Conservation (phyloP, 2,888 invertebrate species). For the Idaea straminata region DNA sequence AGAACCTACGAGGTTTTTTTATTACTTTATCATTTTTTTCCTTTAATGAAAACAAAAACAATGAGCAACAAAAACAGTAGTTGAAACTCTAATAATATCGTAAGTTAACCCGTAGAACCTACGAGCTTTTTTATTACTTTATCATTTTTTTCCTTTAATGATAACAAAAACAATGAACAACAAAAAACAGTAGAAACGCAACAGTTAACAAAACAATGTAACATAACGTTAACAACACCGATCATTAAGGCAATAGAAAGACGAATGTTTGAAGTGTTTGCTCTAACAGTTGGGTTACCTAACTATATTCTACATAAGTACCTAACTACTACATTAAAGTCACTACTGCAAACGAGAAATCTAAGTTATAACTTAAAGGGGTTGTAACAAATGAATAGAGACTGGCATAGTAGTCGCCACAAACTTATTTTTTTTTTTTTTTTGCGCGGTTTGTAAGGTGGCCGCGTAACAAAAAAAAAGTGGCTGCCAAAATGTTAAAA, state of each 20-base stretch:
- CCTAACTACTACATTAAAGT: neutral
- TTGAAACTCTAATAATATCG: too few species aligned
- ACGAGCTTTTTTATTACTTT: neutral
- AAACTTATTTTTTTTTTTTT: too few species aligned
- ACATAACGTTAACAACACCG: constrained; percentile 62
- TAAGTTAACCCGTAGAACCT: neutral
- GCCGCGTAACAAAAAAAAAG: too few species aligned
- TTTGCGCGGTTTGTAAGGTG: too few species aligned
- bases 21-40: too few species aligned
- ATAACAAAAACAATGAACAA: constrained; percentile 34
- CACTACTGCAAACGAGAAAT: neutral
- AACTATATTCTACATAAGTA: neutral
- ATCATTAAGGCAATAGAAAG: constrained; percentile 68
- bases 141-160: neutral
- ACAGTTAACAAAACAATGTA: constrained; percentile 43
- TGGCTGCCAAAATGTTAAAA: too few species aligned
- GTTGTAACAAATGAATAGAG: too few species aligned
- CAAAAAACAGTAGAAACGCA: constrained; percentile 42
- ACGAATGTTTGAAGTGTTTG: constrained; percentile 32
- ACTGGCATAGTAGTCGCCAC: too few species aligned
- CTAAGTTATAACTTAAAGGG: neutral
- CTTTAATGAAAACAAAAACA: too few species aligned
- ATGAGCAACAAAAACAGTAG: too few species aligned
- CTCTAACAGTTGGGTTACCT: constrained; percentile 11
- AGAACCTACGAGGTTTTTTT: too few species aligned